A percentile compares a stretch with the other conserved stretches of the same genome.
These are phyloP conservation scores for Megaceryle alcyon DNA, from an alignment of 2,797 vertebrate species.

Conservation along the genomic window DNA sequence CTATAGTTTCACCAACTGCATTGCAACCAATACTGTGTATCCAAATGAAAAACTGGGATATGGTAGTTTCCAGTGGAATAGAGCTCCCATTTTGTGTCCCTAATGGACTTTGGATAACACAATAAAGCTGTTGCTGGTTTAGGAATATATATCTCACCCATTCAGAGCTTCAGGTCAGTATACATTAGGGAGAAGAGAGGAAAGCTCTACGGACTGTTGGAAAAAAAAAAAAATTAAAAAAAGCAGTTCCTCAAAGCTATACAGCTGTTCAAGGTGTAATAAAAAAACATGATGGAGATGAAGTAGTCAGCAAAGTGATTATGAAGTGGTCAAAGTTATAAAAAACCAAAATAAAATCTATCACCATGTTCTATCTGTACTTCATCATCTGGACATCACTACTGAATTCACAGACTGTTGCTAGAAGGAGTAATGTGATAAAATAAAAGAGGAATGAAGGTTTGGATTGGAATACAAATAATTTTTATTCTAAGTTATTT, in stretches of 20 bases:
- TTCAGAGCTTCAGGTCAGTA: background rate
- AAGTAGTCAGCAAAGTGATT: background rate
- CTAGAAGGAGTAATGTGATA: background rate
- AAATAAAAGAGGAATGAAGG: background rate
- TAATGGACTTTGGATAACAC: background rate
- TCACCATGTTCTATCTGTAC: background rate
- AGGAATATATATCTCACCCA: background rate
- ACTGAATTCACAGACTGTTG: background rate
- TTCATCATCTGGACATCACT: background rate
- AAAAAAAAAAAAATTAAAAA: background rate
- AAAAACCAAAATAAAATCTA: background rate
- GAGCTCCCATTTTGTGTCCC: background rate
- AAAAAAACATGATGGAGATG: background rate
- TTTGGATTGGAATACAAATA: background rate
- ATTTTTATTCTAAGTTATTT: background rate
- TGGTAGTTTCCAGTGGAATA: background rate
- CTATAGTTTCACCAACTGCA: background rate
- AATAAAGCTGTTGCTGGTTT: background rate
- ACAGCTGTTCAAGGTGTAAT: background rate
- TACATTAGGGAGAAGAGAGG: background rate
- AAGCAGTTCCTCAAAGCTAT: background rate
- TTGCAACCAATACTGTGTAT: background rate
- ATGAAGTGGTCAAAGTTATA: background rate
- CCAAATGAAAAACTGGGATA: background rate
- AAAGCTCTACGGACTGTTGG: background rate